These are phyloP conservation scores for Hyles euphorbiae DNA, from an alignment of 1,140 invertebrate species.

Conservation along the genomic window DNA sequence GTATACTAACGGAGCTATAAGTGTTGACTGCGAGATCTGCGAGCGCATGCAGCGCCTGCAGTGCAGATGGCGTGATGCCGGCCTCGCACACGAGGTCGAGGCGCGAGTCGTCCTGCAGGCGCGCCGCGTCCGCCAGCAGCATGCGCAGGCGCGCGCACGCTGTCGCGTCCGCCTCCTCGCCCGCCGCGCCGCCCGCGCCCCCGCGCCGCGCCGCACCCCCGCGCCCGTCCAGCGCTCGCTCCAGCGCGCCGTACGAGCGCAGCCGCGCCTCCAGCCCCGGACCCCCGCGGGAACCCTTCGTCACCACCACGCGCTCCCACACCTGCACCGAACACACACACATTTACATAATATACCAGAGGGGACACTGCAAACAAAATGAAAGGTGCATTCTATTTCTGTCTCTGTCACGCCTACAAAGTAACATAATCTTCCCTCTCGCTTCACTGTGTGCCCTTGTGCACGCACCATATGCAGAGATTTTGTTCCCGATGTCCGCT, in stretches of 20 bases:
- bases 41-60: conserved; percentile 44
- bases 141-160: conserved; percentile 36
- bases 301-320: conserved; percentile 53
- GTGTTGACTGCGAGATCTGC: conserved; percentile 53
- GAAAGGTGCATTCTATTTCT: too few relatives aligned
- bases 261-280: conserved; percentile 40
- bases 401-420: too few relatives aligned
- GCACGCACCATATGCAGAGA: too few relatives aligned
- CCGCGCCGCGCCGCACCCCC: conserved; percentile 31
- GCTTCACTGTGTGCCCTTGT: too few relatives aligned
- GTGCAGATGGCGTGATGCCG: conserved; percentile 42
- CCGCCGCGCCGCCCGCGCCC: conserved; percentile 7
- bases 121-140: conserved; percentile 44
- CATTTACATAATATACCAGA: too few relatives aligned
- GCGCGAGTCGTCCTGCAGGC: conserved; percentile 52
- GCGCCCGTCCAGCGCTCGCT: conserved; percentile 52
- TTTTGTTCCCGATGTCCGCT: too few relatives aligned
- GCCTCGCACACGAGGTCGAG: conserved; percentile 54
- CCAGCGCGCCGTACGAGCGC: conserved; percentile 46
- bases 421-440: too few relatives aligned
- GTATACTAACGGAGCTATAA: conserved; percentile 45
- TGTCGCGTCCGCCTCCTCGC: not conserved
- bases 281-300: conserved; percentile 32
- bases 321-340: conserved; percentile 23
- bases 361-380: too few relatives aligned